Base-by-base conservation (phyloP, 2,888 invertebrate species). In the Lithosia quadra region DNA sequence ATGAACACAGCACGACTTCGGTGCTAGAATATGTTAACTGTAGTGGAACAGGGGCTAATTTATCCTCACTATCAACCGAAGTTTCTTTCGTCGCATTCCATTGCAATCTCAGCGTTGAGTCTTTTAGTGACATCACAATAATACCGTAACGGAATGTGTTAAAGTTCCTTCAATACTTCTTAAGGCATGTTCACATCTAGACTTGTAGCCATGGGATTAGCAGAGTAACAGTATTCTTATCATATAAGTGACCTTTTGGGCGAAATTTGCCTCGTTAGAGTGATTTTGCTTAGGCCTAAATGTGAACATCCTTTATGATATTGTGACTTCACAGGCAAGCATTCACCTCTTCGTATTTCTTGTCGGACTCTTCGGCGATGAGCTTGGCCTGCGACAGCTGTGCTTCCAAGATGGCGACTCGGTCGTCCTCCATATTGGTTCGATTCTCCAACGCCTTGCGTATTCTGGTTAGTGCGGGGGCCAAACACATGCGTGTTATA, bases 331-430 rank as follows among this genome's bases (percentile, higher is more conserved):
- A 82, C 83, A 79, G 81, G 74, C 78, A 86, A 87, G 87, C 88
- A 84, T 92, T 96, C 95, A 99, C 99, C 99, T 99, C 99, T 97
- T 99, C 99, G 95, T 99, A 99, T 98, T 99, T 99, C 96, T 99
- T 98, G 96, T 99, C 99, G 85, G 99, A 99, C 96, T 99, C 99
- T 96, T 99, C 99, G 84, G 99, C 99, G 96, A 99, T 99, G 95
- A 98, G 97, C 96, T 99, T 99, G 92, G 99, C 99, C 96, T 99
- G 99, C 86, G 99, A 97, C 92, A 99, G 97, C 95, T 99, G 99
- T 87, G 98, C 97, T 95, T 99, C 99, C 96, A 99, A 96, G 91
- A 98, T 97, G 93, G 98, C 97, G 95, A 99, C 99, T 93, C 99
- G 97, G 95, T 99, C 99, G 92, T 99, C 99, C 96, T 99, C 99